Base-by-base conservation (phyloP, 2,113 vertebrate genomes). In the Smithornis capensis region DNA sequence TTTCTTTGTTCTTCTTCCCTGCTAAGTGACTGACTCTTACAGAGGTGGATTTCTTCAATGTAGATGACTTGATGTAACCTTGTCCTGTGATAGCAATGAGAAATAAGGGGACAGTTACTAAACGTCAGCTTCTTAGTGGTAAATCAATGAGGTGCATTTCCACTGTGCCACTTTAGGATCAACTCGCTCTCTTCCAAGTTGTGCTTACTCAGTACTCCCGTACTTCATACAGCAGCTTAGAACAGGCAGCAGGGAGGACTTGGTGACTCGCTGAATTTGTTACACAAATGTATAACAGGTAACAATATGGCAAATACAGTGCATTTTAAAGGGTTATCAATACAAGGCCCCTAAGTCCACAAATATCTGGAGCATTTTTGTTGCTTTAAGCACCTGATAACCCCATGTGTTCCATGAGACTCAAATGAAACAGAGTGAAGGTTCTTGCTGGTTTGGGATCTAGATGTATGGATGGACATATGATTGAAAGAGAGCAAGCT, bases 401-500 rank as follows among this genome's bases (percentile, higher is more conserved):
- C 60, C 38, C 33, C 75, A 25, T n/a, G 27, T 60, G 62, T 45
- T 71, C 0, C 1, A 56, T 25, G 44, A 24, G 49, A 47, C 64
- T 14, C 64, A 50, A 59, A 44, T 19, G 27, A n/a, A 88, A 38
- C 55, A 4, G 33, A 35, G 8, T 5, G 49, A 53, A n/a, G 24
- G 13, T 14, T 22, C 22, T 18, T 59, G 27, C 59, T 69, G 62
- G 9, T 19, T n/a, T 63, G 77, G 52, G 53, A 35, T 53, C n/a
- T 65, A 19, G 21, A 21, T 21, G 18, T 11, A 14, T 37, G 38
- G 38, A 19, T 21, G 24, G 55, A 45, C 4, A 2, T 8, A 16
- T 0, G 0, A 19, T 0, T 8, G 25, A 57, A 76, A 89, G 40
- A 3, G 12, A 67, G 29, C 27, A 45, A 65, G n/a, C 21, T 60